These are phyloP conservation scores for Eupithecia insigniata DNA, from an alignment of 2,888 invertebrate genomes.

Conservation along the genomic window DNA sequence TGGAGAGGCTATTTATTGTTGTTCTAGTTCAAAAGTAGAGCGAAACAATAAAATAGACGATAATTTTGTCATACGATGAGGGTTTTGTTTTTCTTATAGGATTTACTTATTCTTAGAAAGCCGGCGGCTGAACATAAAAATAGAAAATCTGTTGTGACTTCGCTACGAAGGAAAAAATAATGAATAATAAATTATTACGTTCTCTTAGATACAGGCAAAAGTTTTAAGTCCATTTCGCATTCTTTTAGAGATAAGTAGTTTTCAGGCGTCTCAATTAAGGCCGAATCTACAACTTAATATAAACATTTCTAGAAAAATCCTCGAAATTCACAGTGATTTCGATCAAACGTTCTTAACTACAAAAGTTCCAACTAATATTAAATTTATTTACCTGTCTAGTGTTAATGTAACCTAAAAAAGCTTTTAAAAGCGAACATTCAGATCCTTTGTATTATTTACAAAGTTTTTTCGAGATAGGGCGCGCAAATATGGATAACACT, in stretches of 20 bases:
- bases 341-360: neutral
- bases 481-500: conserved; percentile 59
- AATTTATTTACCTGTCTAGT: neutral
- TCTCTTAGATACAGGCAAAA: neutral
- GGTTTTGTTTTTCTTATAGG: neutral
- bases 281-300: too few relatives aligned
- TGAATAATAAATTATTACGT: neutral
- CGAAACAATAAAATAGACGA: conserved; percentile 23
- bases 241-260: neutral
- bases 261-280: too few relatives aligned
- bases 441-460: conserved; percentile 38
- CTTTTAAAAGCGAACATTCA: conserved; percentile 2
- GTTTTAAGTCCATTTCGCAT: neutral
- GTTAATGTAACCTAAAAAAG: neutral
- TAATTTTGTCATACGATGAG: conserved; percentile 22
- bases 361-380: neutral
- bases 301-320: neutral
- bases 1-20: conserved; percentile 47
- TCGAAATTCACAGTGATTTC: neutral
- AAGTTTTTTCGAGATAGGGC: conserved; percentile 46
- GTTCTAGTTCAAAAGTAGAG: conserved; percentile 22
- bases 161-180: neutral
- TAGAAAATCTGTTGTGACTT: neutral
- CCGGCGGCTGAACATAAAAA: neutral
- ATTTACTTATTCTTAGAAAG: neutral